A percentile compares a stretch with the other conserved stretches of the same genome.
phyloP scores from a whole-genome alignment of 2,113 vertebrate genomes.

The Nestor notabilis region DNA sequence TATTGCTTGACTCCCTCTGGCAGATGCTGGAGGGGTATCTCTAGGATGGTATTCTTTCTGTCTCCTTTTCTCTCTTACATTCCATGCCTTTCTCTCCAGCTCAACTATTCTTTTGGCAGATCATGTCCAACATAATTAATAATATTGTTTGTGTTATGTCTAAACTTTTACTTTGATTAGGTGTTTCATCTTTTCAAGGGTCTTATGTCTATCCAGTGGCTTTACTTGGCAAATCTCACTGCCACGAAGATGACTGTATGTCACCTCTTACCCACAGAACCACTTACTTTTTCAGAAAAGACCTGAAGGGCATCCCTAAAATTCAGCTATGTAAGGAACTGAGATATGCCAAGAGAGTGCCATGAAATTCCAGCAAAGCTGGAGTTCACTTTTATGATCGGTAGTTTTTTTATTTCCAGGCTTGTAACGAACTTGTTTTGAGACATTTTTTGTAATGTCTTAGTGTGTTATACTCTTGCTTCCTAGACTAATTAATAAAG shows the following conservation, averaged over 20 bases:
- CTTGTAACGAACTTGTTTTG: neutral
- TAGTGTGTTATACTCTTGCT: neutral
- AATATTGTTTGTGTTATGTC: slow-evolving; percentile 54
- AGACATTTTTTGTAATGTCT: neutral
- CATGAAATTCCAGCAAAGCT: slow-evolving; percentile 53
- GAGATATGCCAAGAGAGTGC: slow-evolving; percentile 16
- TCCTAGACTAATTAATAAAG: neutral
- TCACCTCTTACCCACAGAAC: slow-evolving; percentile 43
- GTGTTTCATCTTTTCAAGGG: slow-evolving; percentile 47
- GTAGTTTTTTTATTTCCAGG: neutral
- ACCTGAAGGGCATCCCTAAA: slow-evolving; percentile 22
- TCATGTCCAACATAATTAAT: slow-evolving; percentile 41
- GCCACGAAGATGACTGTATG: slow-evolving; percentile 37
- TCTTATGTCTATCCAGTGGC: slow-evolving; percentile 21
- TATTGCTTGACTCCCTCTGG: slow-evolving; percentile 61
- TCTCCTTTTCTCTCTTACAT: neutral
- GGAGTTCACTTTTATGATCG: slow-evolving; percentile 11
- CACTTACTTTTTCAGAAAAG: slow-evolving; percentile 34
- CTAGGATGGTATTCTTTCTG: slow-evolving; percentile 49
- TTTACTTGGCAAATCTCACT: slow-evolving; percentile 36
- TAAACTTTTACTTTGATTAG: slow-evolving; percentile 50
- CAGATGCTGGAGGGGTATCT: slow-evolving; percentile 62
- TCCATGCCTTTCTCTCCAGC: slow-evolving; percentile 8
- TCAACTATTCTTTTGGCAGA: slow-evolving; percentile 37
- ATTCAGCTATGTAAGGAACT: slow-evolving; percentile 32